Base-by-base conservation (phyloP, 2,888 invertebrate genomes). In the Andrena dorsata region DNA sequence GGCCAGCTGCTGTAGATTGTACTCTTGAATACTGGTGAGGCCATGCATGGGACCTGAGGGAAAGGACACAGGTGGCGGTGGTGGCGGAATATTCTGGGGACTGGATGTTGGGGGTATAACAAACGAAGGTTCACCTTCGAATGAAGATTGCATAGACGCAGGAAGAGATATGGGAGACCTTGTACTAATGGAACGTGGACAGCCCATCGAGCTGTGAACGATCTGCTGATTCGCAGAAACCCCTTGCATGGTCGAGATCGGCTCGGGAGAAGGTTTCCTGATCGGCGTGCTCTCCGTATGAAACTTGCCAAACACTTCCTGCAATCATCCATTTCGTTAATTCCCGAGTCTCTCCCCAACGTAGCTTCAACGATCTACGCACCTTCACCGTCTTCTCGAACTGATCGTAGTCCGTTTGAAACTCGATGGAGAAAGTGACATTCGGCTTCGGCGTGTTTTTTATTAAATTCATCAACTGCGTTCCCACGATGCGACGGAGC, bases 391-490 rank as follows among this genome's bases (percentile, higher is more conserved):
- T 95, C 78, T 95, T 94, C 92, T 98, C 97, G 94, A 98, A 98
- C 90, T 96, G 96, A 35, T 96, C 96, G 84, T 96, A 95, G 93
- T 98, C 97, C 0, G 97, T 97, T 88, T 97, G 96, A 92, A 98
- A 98, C 90, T 97, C 97, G 90, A 98, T 94, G 56, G 96, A 96
- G 90, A 96, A 97, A 92, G 96, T 96, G 68, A 97, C 95, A 91
- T 98, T 97, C 75, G 97, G 96, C 93, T 97, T 97, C n/a, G 97
- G 97, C 71, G 97, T 96, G 90, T 96, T 97, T 91, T 97, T 97
- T 79, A 98, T 96, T 86, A 98, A 95, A 88, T 97, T 96, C 70
- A 96, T 94, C 90, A 98, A 95, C 92, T 98, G 98, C 23, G 96
- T 95, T 61, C 96, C 95, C 28, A 98, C 97, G 26, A 97, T 95